phyloP scores from a whole-genome alignment of 2,113 vertebrate species.

The Bolborhynchus lineola region DNA sequence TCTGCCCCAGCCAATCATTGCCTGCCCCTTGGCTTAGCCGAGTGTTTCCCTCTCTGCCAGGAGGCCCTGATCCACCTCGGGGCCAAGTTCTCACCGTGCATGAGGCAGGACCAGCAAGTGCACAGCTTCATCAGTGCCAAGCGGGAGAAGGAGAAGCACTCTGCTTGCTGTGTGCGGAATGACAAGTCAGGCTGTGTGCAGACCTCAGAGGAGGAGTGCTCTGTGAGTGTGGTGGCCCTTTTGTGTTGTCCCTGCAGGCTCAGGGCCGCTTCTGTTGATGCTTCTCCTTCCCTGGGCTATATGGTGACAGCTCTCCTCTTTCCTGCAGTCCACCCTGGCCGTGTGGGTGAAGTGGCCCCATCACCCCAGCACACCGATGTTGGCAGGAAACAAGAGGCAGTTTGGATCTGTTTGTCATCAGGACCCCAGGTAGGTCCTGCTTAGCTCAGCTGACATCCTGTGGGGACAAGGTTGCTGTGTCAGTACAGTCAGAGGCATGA shows the following conservation, averaged over 20 bases:
- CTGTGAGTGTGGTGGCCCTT: conserved; percentile 74
- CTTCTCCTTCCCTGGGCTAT: background rate
- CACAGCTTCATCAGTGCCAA: conserved; percentile 87
- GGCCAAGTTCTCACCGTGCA: conserved; percentile 97
- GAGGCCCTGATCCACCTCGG: conserved; percentile 96
- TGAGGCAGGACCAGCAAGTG: conserved; percentile 95
- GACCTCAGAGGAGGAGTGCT: conserved; percentile 93
- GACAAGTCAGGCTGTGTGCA: conserved; percentile 95
- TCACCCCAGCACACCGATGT: conserved; percentile 83
- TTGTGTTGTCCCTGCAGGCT: background rate
- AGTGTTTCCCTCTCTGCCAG: conserved; percentile 58
- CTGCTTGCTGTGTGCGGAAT: conserved; percentile 94
- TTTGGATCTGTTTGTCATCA: conserved; percentile 96
- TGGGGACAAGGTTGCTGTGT: background rate
- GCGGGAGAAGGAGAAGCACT: conserved; percentile 87
- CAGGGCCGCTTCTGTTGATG: background rate
- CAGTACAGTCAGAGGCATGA: background rate
- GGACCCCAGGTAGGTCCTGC: conserved; percentile 86
- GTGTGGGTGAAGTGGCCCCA: conserved; percentile 97
- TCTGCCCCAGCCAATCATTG: background rate
- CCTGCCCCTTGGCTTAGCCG: background rate
- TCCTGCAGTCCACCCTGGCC: conserved; percentile 87
- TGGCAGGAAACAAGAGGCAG: conserved; percentile 81
- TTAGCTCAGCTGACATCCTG: background rate
- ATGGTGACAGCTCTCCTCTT: background rate